Evolutionary conservation across 1,140 invertebrate genomes (phyloP).

Genomic region (Aphelenchoides fujianensis): DNA sequence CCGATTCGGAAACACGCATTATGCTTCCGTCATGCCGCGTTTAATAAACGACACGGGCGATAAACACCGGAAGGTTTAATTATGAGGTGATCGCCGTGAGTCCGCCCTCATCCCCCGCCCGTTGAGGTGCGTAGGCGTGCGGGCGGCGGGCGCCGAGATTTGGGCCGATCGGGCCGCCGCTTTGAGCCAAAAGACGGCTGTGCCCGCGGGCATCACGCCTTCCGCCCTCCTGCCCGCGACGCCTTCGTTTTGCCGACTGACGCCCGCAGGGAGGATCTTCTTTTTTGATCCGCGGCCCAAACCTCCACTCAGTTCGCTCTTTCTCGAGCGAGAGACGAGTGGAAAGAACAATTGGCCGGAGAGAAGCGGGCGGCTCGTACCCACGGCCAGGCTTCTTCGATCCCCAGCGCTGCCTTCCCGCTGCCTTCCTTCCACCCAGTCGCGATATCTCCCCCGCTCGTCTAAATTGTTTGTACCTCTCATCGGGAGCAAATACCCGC

Average conservation of each 20-base stretch:
- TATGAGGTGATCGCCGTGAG: background rate
- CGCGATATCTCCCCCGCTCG: background rate
- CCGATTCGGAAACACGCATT: too few relatives aligned
- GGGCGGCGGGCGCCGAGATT: too few relatives aligned
- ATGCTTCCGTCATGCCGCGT: too few relatives aligned
- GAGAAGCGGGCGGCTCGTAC: background rate
- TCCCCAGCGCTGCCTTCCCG: background rate
- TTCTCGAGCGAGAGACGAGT: background rate
- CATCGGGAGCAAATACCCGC: background rate
- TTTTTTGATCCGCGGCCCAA: slow-evolving; percentile 1
- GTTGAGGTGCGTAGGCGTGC: background rate
- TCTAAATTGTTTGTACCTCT: slow-evolving; percentile 3
- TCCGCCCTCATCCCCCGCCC: background rate
- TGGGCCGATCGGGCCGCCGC: background rate
- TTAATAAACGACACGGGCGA: too few relatives aligned
- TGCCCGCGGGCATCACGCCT: background rate
- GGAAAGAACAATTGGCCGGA: slow-evolving; percentile 2
- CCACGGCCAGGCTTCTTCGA: background rate
- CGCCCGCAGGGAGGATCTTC: background rate
- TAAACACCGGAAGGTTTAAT: too few relatives aligned
- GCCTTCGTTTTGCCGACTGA: background rate
- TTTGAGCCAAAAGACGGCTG: background rate
- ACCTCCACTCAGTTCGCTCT: slow-evolving; percentile 1
- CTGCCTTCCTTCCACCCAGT: too few relatives aligned
- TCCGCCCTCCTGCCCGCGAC: background rate